Conservation (phyloP, 1,140 invertebrate species). For the Planococcus citri region DNA sequence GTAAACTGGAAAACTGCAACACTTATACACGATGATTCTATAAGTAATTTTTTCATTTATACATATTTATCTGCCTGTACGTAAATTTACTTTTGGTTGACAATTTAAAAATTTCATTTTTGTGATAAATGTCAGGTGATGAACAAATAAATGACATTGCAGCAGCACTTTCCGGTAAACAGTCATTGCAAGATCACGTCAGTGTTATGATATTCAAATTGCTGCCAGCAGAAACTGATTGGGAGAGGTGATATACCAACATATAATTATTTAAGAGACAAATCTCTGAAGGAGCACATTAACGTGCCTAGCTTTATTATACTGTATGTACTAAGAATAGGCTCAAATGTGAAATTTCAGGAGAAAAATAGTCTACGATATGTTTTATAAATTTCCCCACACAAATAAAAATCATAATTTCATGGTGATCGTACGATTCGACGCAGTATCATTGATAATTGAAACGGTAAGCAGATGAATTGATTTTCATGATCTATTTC, state of each 20-base stretch:
- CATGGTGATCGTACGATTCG: slow-evolving; percentile 36
- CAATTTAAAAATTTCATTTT: slow-evolving; percentile 32
- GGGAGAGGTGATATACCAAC: slow-evolving; percentile 28
- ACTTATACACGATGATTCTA: slow-evolving; percentile 53
- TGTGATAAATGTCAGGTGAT: slow-evolving; percentile 38
- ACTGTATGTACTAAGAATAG: too few relatives aligned
- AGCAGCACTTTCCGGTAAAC: neutral
- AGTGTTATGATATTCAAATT: slow-evolving; percentile 38
- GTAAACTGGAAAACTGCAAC: slow-evolving; percentile 55
- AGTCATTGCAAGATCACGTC: neutral
- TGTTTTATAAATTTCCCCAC: slow-evolving; percentile 38
- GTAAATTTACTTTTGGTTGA: neutral
- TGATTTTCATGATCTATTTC: neutral
- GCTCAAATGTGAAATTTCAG: slow-evolving; percentile 26
- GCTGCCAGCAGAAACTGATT: slow-evolving; percentile 37
- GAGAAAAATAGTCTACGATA: slow-evolving; percentile 38
- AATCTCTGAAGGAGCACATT: too few relatives aligned
- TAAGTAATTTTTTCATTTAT: slow-evolving; percentile 49
- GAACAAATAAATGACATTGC: neutral
- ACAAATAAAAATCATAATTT: slow-evolving; percentile 38
- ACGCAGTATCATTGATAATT: slow-evolving; percentile 43
- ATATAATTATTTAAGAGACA: too few relatives aligned
- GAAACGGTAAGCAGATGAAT: slow-evolving; percentile 25
- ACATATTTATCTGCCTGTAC: slow-evolving; percentile 26
- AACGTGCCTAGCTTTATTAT: too few relatives aligned